phyloP scores from a whole-genome alignment of 2,797 vertebrate genomes.

The Platyrinchus mystaceus region DNA sequence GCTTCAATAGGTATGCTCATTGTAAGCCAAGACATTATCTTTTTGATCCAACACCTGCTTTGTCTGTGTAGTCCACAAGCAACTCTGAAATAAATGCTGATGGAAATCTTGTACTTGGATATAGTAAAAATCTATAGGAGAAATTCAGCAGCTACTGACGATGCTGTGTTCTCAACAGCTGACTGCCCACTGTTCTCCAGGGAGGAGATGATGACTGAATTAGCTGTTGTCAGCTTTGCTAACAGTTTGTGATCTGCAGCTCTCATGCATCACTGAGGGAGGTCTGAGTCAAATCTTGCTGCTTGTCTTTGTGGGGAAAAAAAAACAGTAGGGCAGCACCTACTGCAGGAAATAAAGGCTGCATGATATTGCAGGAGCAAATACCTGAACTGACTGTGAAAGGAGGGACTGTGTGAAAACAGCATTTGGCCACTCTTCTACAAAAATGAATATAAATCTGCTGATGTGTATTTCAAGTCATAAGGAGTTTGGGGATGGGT shows the following conservation, averaged over 20 bases:
- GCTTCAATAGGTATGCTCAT: not conserved
- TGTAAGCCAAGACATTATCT: not conserved
- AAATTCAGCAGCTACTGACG: not conserved
- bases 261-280: not conserved
- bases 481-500: not conserved
- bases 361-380: not conserved
- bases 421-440: not conserved
- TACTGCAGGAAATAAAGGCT: not conserved
- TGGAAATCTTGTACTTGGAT: not conserved
- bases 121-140: not conserved
- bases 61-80: not conserved
- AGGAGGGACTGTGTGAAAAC: not conserved
- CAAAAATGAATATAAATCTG: not conserved
- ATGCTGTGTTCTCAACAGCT: not conserved
- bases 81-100: not conserved
- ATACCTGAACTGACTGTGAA: not conserved
- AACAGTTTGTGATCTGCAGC: not conserved
- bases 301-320: not conserved
- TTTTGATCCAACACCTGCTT: not conserved
- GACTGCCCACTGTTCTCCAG: not conserved
- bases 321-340: not conserved
- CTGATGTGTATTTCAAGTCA: not conserved
- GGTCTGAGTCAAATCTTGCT: not conserved
- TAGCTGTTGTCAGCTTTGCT: not conserved
- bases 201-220: not conserved